Base-by-base conservation (phyloP, 2,888 invertebrate species). In the Heterodera filipjevi region DNA sequence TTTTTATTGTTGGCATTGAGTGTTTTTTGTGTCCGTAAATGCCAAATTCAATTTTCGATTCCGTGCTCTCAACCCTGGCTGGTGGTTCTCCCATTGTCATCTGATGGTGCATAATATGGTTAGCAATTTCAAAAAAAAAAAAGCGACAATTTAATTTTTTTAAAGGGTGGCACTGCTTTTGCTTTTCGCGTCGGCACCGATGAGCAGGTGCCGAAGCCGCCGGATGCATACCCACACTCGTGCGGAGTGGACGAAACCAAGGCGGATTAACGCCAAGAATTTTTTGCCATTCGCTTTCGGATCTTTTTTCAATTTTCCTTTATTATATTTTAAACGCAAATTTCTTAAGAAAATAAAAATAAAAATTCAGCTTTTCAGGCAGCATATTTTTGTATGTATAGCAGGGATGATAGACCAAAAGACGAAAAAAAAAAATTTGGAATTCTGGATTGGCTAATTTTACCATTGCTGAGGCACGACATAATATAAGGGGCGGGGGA, bases 41-140 rank as follows among this genome's bases (percentile, higher is more conserved):
- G 82, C 83, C 85, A 73, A 82, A 84, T 74, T 84, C 14, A 16
- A 79, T n/a, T 30, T 68, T 33, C 83, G 89, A 76, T 88, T 89
- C 81, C 83, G 85, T 32, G 89, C 89, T 0, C 79, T 82, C n/a
- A 89, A 89, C 77, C 89, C 89, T 14, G 89, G 89, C 49, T 89
- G 87, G 86, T 89, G 87, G 87, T 85, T 87, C 66, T 84, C 88
- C 19, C 89, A 89, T 78, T 86, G 86, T 35, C 83, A 83, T 59
- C 71, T 89, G 85, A 77, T 85, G 83, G 79, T 89, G 8, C 89
- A 89, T 81, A 78, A 86, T 71, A 86, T 88, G 84, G 85, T n/a
- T 1, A n/a, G 10, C 27, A 59, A 27, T 27, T 59, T 59, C 10
- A 10, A 59, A 27, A 1, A 27, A 27, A 10, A 27, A n/a, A 59